Evolutionary conservation across 2,888 invertebrate genomes (phyloP).

Genomic region (Tryphoninae sp.): DNA sequence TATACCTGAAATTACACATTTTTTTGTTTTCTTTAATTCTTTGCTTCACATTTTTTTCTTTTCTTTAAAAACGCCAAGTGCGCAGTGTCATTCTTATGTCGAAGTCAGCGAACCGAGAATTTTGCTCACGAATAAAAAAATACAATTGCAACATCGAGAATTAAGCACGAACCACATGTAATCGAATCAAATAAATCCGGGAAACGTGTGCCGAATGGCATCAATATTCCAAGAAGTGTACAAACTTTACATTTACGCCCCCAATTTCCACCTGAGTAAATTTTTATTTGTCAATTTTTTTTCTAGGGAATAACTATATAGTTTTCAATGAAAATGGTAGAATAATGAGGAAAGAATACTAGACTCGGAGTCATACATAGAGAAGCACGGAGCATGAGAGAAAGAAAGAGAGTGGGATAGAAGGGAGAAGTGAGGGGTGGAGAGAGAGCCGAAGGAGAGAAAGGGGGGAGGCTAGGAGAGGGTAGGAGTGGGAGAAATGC

Average conservation of each 20-base stretch:
- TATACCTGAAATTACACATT: constrained; percentile 72
- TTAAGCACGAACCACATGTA: no score
- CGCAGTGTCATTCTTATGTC: not conserved
- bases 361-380: not conserved
- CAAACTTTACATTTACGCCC: no score
- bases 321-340: not conserved
- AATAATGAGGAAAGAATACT: not conserved
- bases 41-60: not conserved
- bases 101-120: not conserved
- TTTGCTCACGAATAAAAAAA: not conserved
- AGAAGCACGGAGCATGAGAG: constrained; percentile 18
- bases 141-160: no score
- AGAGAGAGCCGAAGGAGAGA: constrained; percentile 19
- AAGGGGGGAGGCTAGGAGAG: constrained; percentile 13
- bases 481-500: constrained; percentile 8
- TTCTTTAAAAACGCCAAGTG: not conserved
- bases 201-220: no score
- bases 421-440: not conserved
- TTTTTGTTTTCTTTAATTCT: not conserved
- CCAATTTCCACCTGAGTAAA: no score
- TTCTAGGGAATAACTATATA: no score
- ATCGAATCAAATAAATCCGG: no score
- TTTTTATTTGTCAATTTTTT: no score
- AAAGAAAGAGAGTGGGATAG: constrained; percentile 32
- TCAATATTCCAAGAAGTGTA: no score